Conservation (phyloP, 2,888 invertebrate species). For the Rhimphoctona megacephalus region DNA sequence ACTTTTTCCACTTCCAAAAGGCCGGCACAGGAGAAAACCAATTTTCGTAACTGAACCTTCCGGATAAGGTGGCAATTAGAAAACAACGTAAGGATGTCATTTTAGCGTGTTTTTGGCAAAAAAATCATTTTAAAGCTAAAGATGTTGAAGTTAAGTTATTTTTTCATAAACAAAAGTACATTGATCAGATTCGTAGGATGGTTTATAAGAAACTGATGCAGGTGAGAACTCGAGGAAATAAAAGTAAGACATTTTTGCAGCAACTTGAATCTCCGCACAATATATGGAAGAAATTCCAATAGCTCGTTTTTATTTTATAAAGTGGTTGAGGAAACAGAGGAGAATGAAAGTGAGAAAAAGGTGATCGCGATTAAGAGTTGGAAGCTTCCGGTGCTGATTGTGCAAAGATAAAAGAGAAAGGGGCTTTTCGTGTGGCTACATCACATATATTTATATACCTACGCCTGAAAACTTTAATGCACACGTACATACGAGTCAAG, state of each 20-base stretch:
- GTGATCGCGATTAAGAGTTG: slow-evolving; percentile 68
- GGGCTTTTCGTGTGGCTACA: slow-evolving; percentile 16
- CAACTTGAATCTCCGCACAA: neutral
- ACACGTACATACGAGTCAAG: slow-evolving; percentile 7
- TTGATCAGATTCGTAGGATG: no score
- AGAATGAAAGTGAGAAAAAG: neutral
- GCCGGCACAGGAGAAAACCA: slow-evolving; percentile 21
- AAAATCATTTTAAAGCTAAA: neutral
- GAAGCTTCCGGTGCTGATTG: slow-evolving; percentile 80
- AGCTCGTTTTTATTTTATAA: slow-evolving; percentile 26
- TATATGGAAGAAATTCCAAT: slow-evolving; percentile 40
- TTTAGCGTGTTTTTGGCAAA: neutral
- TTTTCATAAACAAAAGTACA: no score
- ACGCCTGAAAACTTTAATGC: neutral
- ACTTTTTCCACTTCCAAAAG: slow-evolving; percentile 60
- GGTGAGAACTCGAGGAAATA: neutral
- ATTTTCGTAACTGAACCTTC: slow-evolving; percentile 34
- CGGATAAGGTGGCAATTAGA: slow-evolving; percentile 35
- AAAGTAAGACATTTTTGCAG: slow-evolving; percentile 14
- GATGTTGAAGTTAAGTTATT: no score
- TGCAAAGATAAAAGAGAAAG: slow-evolving; percentile 79
- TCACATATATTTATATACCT: neutral
- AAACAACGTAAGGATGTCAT: neutral
- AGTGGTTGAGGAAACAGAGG: slow-evolving; percentile 2
- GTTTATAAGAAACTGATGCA: neutral